Evolutionary conservation across 2,888 invertebrate genomes (phyloP), one percentile per base, ranked within the genome.

Genomic region (Stenoptilia bipunctidactyla): DNA sequence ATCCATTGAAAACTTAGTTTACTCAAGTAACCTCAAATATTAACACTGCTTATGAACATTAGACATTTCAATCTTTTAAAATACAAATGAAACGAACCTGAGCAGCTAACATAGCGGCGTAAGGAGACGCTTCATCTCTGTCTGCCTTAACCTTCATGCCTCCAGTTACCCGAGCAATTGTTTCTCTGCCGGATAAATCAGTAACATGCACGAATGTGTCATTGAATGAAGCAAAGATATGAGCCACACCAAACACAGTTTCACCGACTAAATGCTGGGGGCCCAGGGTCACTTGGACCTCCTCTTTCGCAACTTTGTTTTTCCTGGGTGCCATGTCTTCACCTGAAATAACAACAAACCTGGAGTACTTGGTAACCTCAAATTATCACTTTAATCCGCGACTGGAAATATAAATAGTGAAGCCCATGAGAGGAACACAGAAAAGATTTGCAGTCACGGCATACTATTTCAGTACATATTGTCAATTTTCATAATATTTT

Each of bases 81-180:
- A n/a, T n/a, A n/a, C n/a, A n/a, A n/a, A n/a, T n/a, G n/a, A 30
- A 50, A 69, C 65, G 46, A 50, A 94, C 94, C 88, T 99, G 98
- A 52, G 98, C 98, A 58, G 99, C 99, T 86, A 99, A 96, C 99
- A 99, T 99, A 90, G 99, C 99, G 63, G 99, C 99, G 72, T 99
- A 99, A 37, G 99, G 99, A 36, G 98, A 98, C 50, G 99, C 97
- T 85, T 99, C 99, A 84, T 99, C 99, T 87, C 99, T 92, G 86
- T 99, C 99, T 58, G 99, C 99, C 86, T 99, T 99, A 36, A 99
- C 99, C 86, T 99, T 99, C 99, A 99, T 99, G 46, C 96, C 96
- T 59, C 96, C 96, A 55, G 99, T 99, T 40, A 99, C 96, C 66
- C 98, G 88, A 51, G 94, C 93, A 61, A 95, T 94, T 12, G 94